These are phyloP conservation scores for Ophiodon elongatus DNA, from an alignment of 2,113 vertebrate genomes.

Conservation along the genomic window DNA sequence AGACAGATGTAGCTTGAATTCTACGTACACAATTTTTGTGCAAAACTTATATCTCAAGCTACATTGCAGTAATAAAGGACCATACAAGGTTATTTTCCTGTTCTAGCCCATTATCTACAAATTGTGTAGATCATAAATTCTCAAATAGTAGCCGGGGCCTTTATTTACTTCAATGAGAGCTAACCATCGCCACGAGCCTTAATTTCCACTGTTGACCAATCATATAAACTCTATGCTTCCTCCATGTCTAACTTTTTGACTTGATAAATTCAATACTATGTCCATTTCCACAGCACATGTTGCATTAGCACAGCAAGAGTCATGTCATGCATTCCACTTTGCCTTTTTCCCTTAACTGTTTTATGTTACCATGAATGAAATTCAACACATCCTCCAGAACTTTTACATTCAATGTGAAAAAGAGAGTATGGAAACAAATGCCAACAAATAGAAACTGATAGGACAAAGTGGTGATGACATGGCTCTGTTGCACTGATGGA, in stretches of 20 bases:
- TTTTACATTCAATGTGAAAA: not conserved
- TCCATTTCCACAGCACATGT: not conserved
- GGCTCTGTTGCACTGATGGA: not conserved
- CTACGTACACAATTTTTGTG: not conserved
- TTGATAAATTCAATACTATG: not conserved
- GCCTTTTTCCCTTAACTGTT: not conserved
- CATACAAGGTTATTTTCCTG: not conserved
- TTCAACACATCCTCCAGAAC: not conserved
- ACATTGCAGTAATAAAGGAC: not conserved
- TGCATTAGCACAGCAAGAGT: not conserved
- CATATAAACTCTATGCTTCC: no score
- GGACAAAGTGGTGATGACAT: not conserved
- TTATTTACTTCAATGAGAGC: not conserved
- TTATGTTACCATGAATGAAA: not conserved
- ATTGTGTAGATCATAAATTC: not conserved
- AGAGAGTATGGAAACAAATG: not conserved
- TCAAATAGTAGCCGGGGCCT: not conserved
- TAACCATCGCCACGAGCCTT: not conserved
- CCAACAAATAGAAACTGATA: not conserved
- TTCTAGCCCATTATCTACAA: conserved; percentile 1
- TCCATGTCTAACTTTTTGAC: not conserved
- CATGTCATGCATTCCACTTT: not conserved
- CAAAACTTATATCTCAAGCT: not conserved
- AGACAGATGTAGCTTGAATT: not conserved
- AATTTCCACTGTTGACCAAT: no score